Conservation (phyloP, 2,888 invertebrate genomes). For the Amphipyra berbera region DNA sequence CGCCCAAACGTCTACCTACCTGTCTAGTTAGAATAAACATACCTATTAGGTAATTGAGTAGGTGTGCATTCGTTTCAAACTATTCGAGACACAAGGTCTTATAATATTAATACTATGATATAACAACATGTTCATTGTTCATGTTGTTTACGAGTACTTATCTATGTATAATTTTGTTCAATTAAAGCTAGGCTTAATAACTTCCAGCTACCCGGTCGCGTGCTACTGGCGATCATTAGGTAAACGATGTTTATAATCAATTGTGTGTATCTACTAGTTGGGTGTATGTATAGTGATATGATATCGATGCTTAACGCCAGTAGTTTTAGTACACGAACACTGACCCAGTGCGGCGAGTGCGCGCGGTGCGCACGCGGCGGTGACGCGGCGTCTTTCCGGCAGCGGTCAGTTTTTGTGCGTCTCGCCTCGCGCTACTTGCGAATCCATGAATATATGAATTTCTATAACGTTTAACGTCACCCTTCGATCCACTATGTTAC, state of each 20-base stretch:
- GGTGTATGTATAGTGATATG: constrained; percentile 13
- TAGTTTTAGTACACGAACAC: constrained; percentile 24
- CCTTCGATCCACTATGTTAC: constrained; percentile 46
- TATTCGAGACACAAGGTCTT: too few relatives aligned
- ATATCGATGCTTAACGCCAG: constrained; percentile 21
- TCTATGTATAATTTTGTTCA: not conserved
- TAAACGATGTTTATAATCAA: constrained; percentile 21
- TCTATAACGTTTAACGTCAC: constrained; percentile 57
- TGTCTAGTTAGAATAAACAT: constrained; percentile 5
- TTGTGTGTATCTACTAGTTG: constrained; percentile 14
- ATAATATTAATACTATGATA: too few relatives aligned
- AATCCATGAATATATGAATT: constrained; percentile 60
- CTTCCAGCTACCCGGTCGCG: not conserved
- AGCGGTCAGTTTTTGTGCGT: constrained; percentile 55
- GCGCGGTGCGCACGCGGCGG: constrained; percentile 1
- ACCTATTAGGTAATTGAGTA: not conserved
- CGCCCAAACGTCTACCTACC: constrained; percentile 6
- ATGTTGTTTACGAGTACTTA: too few relatives aligned
- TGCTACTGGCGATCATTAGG: constrained; percentile 20
- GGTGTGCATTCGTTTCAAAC: not conserved
- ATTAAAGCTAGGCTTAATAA: not conserved
- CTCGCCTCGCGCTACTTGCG: constrained; percentile 51
- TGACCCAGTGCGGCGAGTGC: not conserved
- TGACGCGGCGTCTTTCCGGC: constrained; percentile 20
- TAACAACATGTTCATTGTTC: too few relatives aligned